Evolutionary conservation across 2,797 vertebrate genomes (phyloP).

Genomic region (Crocodylus rhombifer): DNA sequence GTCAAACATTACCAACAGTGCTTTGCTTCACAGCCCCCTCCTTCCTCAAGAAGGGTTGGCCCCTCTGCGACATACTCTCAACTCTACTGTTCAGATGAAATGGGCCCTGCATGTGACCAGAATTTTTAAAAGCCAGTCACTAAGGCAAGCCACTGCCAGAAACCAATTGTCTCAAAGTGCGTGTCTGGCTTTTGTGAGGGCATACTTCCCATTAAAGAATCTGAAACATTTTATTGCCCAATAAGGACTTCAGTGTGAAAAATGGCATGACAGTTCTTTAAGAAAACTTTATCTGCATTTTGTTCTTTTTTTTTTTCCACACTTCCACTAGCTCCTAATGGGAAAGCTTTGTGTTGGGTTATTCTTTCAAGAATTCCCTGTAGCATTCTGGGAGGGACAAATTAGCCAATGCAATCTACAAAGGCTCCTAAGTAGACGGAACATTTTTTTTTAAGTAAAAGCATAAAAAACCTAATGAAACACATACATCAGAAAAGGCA

Average conservation of each 20-base stretch:
- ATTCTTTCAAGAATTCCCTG: constrained; percentile 59
- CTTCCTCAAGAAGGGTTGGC: too few relatives aligned
- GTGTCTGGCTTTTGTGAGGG: neutral
- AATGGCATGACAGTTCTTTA: neutral
- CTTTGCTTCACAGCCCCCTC: too few relatives aligned
- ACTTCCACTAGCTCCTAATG: neutral
- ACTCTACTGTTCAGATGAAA: too few relatives aligned
- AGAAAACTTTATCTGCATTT: neutral
- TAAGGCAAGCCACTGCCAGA: too few relatives aligned
- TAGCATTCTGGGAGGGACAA: constrained; percentile 57
- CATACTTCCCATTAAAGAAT: neutral
- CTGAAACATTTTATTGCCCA: constrained; percentile 18
- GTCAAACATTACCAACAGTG: too few relatives aligned
- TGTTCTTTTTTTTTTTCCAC: neutral
- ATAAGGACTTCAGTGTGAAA: constrained; percentile 14
- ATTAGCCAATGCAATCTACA: constrained; percentile 59
- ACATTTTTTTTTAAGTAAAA: constrained; percentile 47
- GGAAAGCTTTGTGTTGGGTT: constrained; percentile 18
- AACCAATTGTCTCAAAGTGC: constrained; percentile 38
- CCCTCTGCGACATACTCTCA: too few relatives aligned
- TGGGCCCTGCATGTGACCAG: too few relatives aligned
- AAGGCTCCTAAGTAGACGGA: constrained; percentile 47
- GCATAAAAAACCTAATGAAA: constrained; percentile 47
- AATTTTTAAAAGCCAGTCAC: too few relatives aligned
- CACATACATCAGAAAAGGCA: constrained; percentile 19